Base-by-base conservation (phyloP, 2,113 vertebrate genomes). In the Terrapene triunguis region DNA sequence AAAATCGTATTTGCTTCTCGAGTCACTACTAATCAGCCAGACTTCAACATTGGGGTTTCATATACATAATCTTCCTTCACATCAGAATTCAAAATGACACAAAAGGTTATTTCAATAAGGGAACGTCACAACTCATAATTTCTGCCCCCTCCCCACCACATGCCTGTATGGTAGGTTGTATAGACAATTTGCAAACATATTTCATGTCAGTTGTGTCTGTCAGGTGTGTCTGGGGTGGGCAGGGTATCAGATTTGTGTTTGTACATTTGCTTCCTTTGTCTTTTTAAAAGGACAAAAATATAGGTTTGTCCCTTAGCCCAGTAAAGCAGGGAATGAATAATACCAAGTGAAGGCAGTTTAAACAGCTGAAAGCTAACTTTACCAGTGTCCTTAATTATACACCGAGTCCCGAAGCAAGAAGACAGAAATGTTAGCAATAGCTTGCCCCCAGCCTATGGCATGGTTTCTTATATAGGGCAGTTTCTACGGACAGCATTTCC, bases 131-230 rank as follows among this genome's bases (percentile, higher is more conserved):
- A 12, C 22, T 44, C 38, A 74, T 12, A 48, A 59, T 53, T 11
- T 27, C 8, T 50, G 50, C 6, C 13, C 14, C 35, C 4, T 0
- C 12, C 0, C 14, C n/a, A 83, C 29, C 80, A 42, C 47, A 51
- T 10, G 55, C 2, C 48, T 48, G 32, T 6, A 69, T 88, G 24
- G 84, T 8, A 83, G 76, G 85, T 24, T 27, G 24, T 44, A 29
- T 27, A n/a, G 76, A 59, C 83, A 87, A 87, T 24, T 53, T 74
- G n/a, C 32, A 44, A 7, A 55, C 74, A 10, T 2, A 11, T 86
- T 86, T 90, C 65, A 47, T 27, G 27, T 51, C 2, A 0, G 0
- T 0, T n/a, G 44, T 47, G 44, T 44, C 44, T 44, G 44, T 44
- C 44, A 44, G 44, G 44, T 44, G 44, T 44, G 48, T 50, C 48